These are phyloP conservation scores for Zaprionus lineosus DNA, from an alignment of 2,888 invertebrate genomes.

Conservation along the genomic window DNA sequence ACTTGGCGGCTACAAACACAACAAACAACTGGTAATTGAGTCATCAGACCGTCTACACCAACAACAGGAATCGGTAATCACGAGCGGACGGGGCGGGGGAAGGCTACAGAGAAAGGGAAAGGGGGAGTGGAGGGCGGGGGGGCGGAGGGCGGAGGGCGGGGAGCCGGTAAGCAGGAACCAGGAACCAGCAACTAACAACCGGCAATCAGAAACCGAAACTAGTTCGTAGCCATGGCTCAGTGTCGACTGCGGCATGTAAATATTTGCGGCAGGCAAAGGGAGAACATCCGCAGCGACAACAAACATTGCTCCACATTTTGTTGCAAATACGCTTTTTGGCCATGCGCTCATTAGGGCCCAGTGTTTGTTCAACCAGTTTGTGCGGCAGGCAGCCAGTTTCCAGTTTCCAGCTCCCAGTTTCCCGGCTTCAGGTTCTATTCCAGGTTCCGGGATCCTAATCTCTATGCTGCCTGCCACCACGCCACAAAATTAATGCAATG, in stretches of 20 bases:
- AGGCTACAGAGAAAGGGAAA: too few species aligned
- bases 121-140: too few species aligned
- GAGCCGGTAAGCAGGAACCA: too few species aligned
- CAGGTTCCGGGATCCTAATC: background rate
- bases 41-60: slow-evolving; percentile 52
- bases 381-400: background rate
- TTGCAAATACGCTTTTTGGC: slow-evolving; percentile 26
- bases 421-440: background rate
- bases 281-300: slow-evolving; percentile 15
- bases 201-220: background rate
- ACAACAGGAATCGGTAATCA: too few species aligned
- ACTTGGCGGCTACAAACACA: slow-evolving; percentile 45
- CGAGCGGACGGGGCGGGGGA: too few species aligned
- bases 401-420: slow-evolving; percentile 2
- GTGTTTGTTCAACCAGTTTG: slow-evolving; percentile 2
- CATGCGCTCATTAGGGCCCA: slow-evolving; percentile 42
- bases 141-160: too few species aligned
- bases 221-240: slow-evolving; percentile 47
- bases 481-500: slow-evolving; percentile 59
- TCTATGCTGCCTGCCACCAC: slow-evolving; percentile 11
- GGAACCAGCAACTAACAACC: slow-evolving; percentile 2
- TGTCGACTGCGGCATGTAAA: slow-evolving; percentile 45
- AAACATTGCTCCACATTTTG: slow-evolving; percentile 45
- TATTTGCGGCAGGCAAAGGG: slow-evolving; percentile 45
- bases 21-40: slow-evolving; percentile 70